Evolutionary conservation across 2,888 invertebrate species (phyloP).

Genomic region (Polyommatus iphigenia): DNA sequence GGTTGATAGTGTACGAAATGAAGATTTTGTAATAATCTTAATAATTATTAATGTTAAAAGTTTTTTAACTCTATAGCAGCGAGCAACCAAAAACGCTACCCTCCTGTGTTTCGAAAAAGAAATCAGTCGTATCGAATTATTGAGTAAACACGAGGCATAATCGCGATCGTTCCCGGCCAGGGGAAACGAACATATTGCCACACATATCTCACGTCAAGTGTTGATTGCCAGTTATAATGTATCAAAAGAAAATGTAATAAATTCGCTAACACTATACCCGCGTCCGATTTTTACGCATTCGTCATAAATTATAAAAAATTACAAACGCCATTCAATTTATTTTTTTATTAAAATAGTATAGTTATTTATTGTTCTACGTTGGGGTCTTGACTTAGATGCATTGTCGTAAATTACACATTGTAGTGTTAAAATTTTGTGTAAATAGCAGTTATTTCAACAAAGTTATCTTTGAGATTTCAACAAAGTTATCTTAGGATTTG

Average conservation of each 20-base stretch:
- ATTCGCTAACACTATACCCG: constrained; percentile 34
- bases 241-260: constrained; percentile 37
- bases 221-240: constrained; percentile 57
- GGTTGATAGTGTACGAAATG: no score
- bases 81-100: constrained; percentile 42
- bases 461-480: not conserved
- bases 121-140: constrained; percentile 73
- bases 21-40: not conserved
- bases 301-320: constrained; percentile 30
- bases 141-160: constrained; percentile 77
- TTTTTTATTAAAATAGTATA: not conserved
- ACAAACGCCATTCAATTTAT: not conserved
- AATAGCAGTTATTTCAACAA: not conserved
- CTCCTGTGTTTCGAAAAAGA: constrained; percentile 44
- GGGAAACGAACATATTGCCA: constrained; percentile 59
- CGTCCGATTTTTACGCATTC: constrained; percentile 35
- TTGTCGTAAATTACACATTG: not conserved
- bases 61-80: no score
- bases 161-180: constrained; percentile 72
- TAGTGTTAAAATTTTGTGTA: not conserved
- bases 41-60: not conserved
- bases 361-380: constrained; percentile 13
- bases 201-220: constrained; percentile 63
- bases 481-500: not conserved
- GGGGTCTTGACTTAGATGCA: not conserved